Evolutionary conservation across 2,888 invertebrate species (phyloP).

Genomic region (Oscheius myriophilus): DNA sequence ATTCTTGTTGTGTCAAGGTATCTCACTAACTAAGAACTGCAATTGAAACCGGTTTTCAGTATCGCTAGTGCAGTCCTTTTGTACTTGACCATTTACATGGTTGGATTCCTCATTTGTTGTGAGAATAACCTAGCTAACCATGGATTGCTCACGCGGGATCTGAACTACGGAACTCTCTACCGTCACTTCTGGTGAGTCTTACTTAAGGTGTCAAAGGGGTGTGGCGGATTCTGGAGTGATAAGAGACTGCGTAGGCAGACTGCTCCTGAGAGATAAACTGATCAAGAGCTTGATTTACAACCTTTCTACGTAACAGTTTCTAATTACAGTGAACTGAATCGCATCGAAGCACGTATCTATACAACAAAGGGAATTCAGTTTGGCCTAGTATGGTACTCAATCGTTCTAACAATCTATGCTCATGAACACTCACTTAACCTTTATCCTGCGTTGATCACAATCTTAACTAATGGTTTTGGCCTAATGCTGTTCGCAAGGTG

Average conservation of each 20-base stretch:
- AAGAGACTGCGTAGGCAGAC: neutral
- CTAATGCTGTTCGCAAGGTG: conserved; percentile 56
- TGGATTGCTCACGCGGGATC: conserved; percentile 39
- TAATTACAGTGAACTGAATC: conserved; percentile 50
- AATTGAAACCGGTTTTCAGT: conserved; percentile 34
- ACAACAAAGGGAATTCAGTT: conserved; percentile 54
- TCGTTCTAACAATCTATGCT: conserved; percentile 55
- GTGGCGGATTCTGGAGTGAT: neutral
- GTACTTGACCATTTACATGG: conserved; percentile 58
- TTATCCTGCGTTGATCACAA: conserved; percentile 56
- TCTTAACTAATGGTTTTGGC: conserved; percentile 60
- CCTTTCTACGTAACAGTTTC: neutral
- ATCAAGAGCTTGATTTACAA: neutral
- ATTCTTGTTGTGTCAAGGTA: conserved; percentile 55
- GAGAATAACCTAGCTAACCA: conserved; percentile 47
- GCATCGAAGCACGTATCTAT: conserved; percentile 51
- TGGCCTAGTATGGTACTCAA: conserved; percentile 56
- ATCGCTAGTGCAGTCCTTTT: conserved; percentile 49
- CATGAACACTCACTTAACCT: conserved; percentile 57
- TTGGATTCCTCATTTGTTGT: conserved; percentile 58
- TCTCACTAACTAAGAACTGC: neutral
- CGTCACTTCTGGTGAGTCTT: conserved; percentile 48
- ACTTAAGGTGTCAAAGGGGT: neutral
- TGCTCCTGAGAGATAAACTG: neutral
- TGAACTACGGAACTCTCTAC: conserved; percentile 38